Conservation (phyloP, 2,113 vertebrate species). For the Xiphophorus maculatus region DNA sequence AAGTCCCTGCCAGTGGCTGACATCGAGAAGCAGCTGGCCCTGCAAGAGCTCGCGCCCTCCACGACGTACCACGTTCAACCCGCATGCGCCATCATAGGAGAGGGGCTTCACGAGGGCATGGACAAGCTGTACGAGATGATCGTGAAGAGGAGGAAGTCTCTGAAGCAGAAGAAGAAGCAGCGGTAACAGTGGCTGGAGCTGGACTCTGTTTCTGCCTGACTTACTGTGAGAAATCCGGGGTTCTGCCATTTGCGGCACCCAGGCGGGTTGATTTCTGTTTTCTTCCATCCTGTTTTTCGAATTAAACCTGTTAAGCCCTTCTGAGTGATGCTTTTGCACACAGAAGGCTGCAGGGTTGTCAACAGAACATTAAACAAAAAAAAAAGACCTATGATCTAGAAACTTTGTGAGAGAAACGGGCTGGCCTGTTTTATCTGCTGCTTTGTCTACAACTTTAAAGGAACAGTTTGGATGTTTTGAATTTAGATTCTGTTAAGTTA, state of each 20-base stretch:
- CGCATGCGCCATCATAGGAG: constrained; percentile 95
- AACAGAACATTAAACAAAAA: constrained; percentile 12
- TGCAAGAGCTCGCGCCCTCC: constrained; percentile 91
- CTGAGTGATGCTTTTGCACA: constrained; percentile 12
- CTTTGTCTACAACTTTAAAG: constrained; percentile 30
- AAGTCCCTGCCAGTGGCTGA: constrained; percentile 91
- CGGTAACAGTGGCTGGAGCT: constrained; percentile 78
- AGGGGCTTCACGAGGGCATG: constrained; percentile 97
- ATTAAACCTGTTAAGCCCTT: constrained; percentile 35
- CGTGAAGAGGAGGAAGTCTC: constrained; percentile 89
- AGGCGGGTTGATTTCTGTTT: constrained; percentile 5
- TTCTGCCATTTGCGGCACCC: constrained; percentile 10
- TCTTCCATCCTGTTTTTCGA: constrained; percentile 5
- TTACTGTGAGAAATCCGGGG: constrained; percentile 13
- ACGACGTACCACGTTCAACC: constrained; percentile 95
- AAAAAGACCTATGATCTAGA: constrained; percentile 11
- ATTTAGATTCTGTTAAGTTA: neutral
- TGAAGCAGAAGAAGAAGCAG: constrained; percentile 97
- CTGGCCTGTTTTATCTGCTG: constrained; percentile 62
- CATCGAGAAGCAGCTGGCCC: constrained; percentile 94
- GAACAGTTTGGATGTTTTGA: neutral
- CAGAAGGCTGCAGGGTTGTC: constrained; percentile 17
- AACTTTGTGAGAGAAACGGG: constrained; percentile 43
- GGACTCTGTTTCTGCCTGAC: neutral
- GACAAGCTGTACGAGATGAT: constrained; percentile 99